Evolutionary conservation across 1,140 invertebrate genomes (phyloP).

Genomic region (Bombus impatiens): DNA sequence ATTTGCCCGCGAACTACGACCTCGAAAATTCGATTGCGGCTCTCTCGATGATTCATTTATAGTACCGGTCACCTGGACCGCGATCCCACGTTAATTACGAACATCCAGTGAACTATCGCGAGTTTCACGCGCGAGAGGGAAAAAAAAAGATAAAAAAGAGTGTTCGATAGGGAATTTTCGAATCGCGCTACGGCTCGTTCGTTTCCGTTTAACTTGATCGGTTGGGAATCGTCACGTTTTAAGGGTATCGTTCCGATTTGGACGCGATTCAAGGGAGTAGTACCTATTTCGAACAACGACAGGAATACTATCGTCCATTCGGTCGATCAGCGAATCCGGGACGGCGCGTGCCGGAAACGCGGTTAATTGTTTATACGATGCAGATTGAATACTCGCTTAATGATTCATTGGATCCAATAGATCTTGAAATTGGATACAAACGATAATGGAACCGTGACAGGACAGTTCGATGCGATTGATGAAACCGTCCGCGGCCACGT

Average conservation of each 20-base stretch:
- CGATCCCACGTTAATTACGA: constrained; percentile 36
- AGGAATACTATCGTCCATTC: background rate
- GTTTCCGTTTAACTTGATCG: background rate
- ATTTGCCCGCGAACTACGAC: constrained; percentile 41
- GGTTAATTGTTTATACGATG: constrained; percentile 60
- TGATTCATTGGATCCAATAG: constrained; percentile 57
- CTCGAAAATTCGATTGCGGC: constrained; percentile 47
- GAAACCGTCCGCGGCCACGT: constrained; percentile 23
- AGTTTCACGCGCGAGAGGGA: background rate
- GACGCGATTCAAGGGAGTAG: background rate
- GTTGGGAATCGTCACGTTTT: background rate
- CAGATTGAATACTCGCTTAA: constrained; percentile 54
- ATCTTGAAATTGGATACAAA: constrained; percentile 57
- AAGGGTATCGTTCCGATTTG: background rate
- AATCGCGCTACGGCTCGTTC: too few relatives aligned
- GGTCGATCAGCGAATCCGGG: background rate
- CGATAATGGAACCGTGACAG: constrained; percentile 57
- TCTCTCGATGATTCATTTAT: constrained; percentile 50
- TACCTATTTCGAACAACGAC: background rate
- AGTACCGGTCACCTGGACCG: constrained; percentile 1
- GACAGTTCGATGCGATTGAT: constrained; percentile 45
- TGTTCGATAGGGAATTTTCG: background rate
- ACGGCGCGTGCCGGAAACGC: constrained; percentile 17
- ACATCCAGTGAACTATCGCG: background rate
- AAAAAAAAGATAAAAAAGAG: background rate